Percentiles rank a stretch among this genome's conserved stretches.
Conservation (phyloP, 2,888 invertebrate genomes). For the Arctia plantaginis region DNA sequence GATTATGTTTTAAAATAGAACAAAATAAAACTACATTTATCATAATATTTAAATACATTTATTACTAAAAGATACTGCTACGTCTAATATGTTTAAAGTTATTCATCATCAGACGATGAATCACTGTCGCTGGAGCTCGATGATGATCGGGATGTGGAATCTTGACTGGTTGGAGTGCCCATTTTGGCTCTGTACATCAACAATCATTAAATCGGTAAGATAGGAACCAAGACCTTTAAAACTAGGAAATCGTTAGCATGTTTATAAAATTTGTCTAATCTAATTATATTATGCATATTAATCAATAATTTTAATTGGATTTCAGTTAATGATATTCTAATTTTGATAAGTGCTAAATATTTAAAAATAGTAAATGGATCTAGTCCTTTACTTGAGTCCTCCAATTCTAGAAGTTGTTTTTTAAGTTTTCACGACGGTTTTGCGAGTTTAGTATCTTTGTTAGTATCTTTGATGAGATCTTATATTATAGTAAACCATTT, state of each 20-base stretch:
- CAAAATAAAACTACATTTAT: constrained; percentile 18
- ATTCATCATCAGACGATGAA: constrained; percentile 73
- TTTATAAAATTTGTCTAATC: no score
- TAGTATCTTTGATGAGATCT: no score
- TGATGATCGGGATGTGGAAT: constrained; percentile 56
- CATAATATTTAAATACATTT: constrained; percentile 59
- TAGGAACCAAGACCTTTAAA: not conserved
- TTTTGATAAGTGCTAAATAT: not conserved
- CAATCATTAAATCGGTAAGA: not conserved
- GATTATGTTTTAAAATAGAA: not conserved
- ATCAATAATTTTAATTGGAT: not conserved
- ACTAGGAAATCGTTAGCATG: no score
- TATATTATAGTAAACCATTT: no score
- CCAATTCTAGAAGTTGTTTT: no score
- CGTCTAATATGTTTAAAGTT: constrained; percentile 37
- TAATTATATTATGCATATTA: no score
- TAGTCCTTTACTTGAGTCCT: no score
- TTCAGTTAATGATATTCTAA: not conserved
- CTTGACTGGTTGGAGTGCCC: constrained; percentile 55
- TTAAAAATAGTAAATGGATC: not conserved
- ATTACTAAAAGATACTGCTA: constrained; percentile 51
- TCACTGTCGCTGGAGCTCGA: constrained; percentile 75
- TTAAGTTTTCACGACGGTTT: no score
- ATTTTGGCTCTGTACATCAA: constrained; percentile 67
- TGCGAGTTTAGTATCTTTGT: no score